Conservation (phyloP, 2,888 invertebrate species). For the Nudaria mundana region DNA sequence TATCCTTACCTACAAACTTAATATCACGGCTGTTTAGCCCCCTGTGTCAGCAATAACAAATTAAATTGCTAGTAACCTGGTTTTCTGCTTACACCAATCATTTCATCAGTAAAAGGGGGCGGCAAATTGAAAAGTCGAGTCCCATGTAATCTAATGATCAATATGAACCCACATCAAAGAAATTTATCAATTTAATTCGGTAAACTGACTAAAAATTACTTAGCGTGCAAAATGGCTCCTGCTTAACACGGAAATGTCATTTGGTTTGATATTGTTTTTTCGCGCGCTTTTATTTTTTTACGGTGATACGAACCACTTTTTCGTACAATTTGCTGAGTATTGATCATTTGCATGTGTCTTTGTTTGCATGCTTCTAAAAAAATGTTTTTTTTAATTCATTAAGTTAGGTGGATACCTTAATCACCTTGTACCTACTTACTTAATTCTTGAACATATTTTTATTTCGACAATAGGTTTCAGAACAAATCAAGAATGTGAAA, state of each 20-base stretch:
- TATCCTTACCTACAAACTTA: constrained; percentile 1
- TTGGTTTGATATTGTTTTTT: constrained; percentile 50
- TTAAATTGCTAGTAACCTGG: constrained; percentile 35
- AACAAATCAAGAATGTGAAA: too few species aligned
- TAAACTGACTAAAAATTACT: constrained; percentile 62
- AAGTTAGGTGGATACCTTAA: too few species aligned
- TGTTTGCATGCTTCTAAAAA: too few species aligned
- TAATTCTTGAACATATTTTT: too few species aligned
- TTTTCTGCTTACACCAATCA: constrained; percentile 49
- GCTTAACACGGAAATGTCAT: constrained; percentile 59
- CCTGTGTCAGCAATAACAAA: constrained; percentile 17
- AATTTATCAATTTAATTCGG: constrained; percentile 63
- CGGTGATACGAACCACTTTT: constrained; percentile 8
- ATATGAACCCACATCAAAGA: constrained; percentile 67
- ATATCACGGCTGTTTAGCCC: constrained; percentile 4
- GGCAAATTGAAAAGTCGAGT: constrained; percentile 74
- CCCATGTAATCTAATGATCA: constrained; percentile 67
- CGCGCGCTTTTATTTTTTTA: constrained; percentile 22
- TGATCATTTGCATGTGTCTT: too few species aligned
- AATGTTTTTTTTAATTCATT: too few species aligned
- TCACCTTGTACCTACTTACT: too few species aligned
- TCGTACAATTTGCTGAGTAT: too few species aligned
- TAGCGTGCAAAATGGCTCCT: constrained; percentile 62
- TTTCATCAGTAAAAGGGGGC: constrained; percentile 54
- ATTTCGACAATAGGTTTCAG: too few species aligned